Conservation (phyloP, 2,888 invertebrate species). For the Pterostichus niger region DNA sequence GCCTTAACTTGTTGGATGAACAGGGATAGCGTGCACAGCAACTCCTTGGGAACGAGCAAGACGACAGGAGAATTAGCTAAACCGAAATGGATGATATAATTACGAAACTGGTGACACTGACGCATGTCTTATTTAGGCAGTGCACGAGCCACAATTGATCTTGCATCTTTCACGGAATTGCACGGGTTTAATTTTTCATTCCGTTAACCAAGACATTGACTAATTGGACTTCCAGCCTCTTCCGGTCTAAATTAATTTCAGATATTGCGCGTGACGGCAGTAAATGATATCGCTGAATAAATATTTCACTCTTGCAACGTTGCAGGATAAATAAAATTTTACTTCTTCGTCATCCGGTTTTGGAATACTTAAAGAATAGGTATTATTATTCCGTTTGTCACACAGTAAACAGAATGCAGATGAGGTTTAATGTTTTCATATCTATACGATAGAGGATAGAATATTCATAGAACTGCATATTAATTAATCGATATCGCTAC, state of each 20-base stretch:
- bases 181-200: slow-evolving; percentile 46
- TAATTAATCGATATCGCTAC: slow-evolving; percentile 14
- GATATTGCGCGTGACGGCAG: slow-evolving; percentile 28
- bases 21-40: slow-evolving; percentile 1
- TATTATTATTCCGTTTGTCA: slow-evolving; percentile 1
- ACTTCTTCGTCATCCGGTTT: slow-evolving; percentile 9
- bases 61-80: slow-evolving; percentile 63
- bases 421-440: neutral
- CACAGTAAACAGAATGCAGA: neutral
- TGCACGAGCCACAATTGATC: slow-evolving; percentile 38
- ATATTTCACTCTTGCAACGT: neutral
- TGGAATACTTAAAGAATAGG: neutral
- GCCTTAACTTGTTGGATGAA: slow-evolving; percentile 53
- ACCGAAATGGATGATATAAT: slow-evolving; percentile 65
- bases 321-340: slow-evolving; percentile 6
- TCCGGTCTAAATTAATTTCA: slow-evolving; percentile 37
- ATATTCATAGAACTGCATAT: slow-evolving; percentile 25
- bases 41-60: slow-evolving; percentile 52
- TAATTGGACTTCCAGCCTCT: slow-evolving; percentile 36
- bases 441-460: neutral
- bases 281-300: slow-evolving; percentile 14
- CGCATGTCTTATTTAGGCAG: slow-evolving; percentile 57
- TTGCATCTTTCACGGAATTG: slow-evolving; percentile 44
- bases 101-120: slow-evolving; percentile 55
- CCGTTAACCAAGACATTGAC: slow-evolving; percentile 34